phyloP scores from a whole-genome alignment of 2,888 invertebrate genomes.

The Aphrophora alni region DNA sequence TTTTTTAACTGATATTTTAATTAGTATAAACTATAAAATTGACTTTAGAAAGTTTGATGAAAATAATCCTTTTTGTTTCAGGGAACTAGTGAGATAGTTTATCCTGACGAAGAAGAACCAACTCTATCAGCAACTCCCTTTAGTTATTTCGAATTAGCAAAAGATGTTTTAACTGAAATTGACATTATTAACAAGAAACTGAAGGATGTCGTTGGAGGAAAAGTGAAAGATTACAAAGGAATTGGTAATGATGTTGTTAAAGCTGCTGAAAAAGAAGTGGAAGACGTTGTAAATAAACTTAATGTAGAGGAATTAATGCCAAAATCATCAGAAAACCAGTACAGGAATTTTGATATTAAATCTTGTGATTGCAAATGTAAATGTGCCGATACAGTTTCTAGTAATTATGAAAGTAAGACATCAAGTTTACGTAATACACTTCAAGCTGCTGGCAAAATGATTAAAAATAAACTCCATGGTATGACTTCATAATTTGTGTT shows the following conservation, averaged over 20 bases:
- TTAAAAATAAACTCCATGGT: not conserved
- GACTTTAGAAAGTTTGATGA: no score
- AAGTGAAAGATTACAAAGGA: not conserved
- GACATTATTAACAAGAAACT: not conserved
- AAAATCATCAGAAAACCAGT: not conserved
- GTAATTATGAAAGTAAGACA: not conserved
- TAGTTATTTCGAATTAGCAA: not conserved
- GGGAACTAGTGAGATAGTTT: not conserved
- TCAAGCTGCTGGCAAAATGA: not conserved
- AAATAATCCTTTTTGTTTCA: not conserved
- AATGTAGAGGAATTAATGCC: no score
- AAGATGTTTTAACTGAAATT: not conserved
- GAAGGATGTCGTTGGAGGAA: not conserved
- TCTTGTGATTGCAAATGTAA: not conserved
- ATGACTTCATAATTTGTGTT: not conserved
- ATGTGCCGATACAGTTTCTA: not conserved
- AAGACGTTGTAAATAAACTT: not conserved
- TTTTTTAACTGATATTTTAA: no score
- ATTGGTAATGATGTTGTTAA: not conserved
- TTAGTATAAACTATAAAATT: no score
- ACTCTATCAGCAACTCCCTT: not conserved
- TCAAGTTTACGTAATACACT: not conserved
- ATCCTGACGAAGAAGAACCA: not conserved
- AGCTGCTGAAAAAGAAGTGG: not conserved
- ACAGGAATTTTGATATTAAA: not conserved